A percentile compares a stretch with the other conserved stretches of the same genome.
phyloP scores from a whole-genome alignment of 2,113 vertebrate species.

The Forbesichthys agassizii region DNA sequence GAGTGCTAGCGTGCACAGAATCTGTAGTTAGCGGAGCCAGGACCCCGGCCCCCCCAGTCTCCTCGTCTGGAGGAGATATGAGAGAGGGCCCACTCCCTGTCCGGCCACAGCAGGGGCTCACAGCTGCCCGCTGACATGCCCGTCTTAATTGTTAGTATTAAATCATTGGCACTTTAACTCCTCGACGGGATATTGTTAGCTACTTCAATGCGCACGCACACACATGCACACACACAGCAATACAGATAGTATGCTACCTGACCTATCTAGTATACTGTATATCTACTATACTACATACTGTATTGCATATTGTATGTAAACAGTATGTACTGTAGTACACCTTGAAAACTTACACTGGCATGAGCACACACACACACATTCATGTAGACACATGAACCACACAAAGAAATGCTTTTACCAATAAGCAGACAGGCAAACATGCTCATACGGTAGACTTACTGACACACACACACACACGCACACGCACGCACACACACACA shows the following conservation, averaged over 20 bases:
- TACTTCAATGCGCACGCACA: conserved; percentile 75
- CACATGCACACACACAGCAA: conserved; percentile 13
- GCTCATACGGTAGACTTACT: too few species aligned
- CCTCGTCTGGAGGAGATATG: conserved; percentile 78
- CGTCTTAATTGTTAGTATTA: conserved; percentile 88
- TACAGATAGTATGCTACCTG: conserved; percentile 26
- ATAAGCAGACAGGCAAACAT: too few species aligned
- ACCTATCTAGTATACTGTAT: conserved; percentile 8
- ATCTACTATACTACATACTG: conserved; percentile 2
- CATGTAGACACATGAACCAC: conserved; percentile 18
- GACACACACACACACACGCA: conserved; percentile 9
- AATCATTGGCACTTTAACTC: conserved; percentile 80
- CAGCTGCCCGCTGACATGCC: conserved; percentile 73
- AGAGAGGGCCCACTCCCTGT: conserved; percentile 79
- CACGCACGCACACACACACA: conserved; percentile 19
- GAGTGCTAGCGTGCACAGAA: conserved; percentile 32
- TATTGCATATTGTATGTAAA: too few species aligned
- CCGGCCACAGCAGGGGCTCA: conserved; percentile 50
- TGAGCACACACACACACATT: conserved; percentile 14
- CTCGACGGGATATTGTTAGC: conserved; percentile 76
- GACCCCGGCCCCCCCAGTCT: conserved; percentile 46
- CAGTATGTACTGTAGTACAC: too few species aligned
- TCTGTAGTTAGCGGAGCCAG: conserved; percentile 43
- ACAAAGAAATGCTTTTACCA: background rate
- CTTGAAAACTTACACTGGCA: too few species aligned